Conservation (phyloP, 2,797 vertebrate species). For the Pogoniulus pusillus region DNA sequence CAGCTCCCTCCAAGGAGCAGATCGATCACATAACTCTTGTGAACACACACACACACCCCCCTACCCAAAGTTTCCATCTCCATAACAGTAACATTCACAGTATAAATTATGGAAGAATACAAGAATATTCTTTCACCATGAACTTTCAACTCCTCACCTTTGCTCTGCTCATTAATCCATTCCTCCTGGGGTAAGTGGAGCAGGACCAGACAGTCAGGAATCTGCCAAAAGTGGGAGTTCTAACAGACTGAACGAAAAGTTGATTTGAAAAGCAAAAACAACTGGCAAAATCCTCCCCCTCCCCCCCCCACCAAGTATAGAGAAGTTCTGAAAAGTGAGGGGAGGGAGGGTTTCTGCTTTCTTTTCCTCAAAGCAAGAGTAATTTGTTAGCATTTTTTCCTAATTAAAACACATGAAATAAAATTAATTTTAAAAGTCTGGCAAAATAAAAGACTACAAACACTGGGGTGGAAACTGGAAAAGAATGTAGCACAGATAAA, state of each 20-base stretch:
- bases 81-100: neutral
- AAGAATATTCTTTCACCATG: neutral
- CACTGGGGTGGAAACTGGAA: neutral
- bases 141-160: constrained; percentile 27
- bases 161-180: neutral
- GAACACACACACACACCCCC: too few species aligned
- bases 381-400: neutral
- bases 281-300: too few species aligned
- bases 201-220: neutral
- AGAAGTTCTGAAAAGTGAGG: neutral
- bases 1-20: neutral
- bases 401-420: neutral
- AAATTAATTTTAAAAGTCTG: neutral
- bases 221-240: neutral
- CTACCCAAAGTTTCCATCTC: neutral
- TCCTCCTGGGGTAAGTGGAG: neutral
- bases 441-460: neutral
- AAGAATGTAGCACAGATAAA: constrained; percentile 18
- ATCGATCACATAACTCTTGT: neutral
- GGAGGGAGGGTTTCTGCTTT: neutral
- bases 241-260: neutral
- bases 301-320: neutral
- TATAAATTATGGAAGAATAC: neutral
- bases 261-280: neutral
- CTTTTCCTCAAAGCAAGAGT: neutral